A percentile compares a stretch with the other conserved stretches of the same genome.
phyloP scores from a whole-genome alignment of 1,140 invertebrate genomes.

The Andrena cerasifolii region DNA sequence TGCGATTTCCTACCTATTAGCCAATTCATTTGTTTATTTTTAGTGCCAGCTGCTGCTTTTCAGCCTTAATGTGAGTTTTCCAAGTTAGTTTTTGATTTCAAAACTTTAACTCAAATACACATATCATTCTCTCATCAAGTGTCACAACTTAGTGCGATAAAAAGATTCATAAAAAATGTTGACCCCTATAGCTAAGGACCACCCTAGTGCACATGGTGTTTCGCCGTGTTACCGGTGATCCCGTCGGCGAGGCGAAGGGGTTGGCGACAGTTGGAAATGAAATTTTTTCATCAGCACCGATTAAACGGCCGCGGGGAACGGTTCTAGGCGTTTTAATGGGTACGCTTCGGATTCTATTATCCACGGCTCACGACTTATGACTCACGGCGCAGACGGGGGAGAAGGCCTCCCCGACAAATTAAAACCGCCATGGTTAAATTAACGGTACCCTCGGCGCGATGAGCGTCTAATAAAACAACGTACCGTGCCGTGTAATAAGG shows the following conservation, averaged over 20 bases:
- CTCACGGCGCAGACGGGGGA: constrained; percentile 28
- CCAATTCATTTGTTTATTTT: too few relatives aligned
- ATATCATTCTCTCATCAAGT: too few relatives aligned
- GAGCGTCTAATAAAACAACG: constrained; percentile 61
- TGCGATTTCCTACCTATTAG: too few relatives aligned
- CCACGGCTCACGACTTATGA: constrained; percentile 54
- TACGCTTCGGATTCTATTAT: constrained; percentile 63
- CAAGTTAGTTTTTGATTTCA: too few relatives aligned
- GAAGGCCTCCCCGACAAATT: constrained; percentile 54
- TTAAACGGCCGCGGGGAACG: constrained; percentile 38
- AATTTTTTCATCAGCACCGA: constrained; percentile 49
- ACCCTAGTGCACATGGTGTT: not conserved
- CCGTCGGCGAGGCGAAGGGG: not conserved
- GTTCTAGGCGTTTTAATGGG: constrained; percentile 58
- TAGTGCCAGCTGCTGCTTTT: too few relatives aligned
- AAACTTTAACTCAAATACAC: too few relatives aligned
- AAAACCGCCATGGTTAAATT: constrained; percentile 70
- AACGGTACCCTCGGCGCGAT: constrained; percentile 56
- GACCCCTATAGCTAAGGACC: too few relatives aligned
- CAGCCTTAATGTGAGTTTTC: too few relatives aligned
- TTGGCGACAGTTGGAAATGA: constrained; percentile 54
- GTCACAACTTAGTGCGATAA: too few relatives aligned
- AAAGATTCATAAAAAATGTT: too few relatives aligned
- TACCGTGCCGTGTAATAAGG: constrained; percentile 51
- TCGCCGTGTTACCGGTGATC: not conserved